These are phyloP conservation scores for Salarias fasciatus DNA, from an alignment of 2,797 vertebrate genomes.

Conservation along the genomic window DNA sequence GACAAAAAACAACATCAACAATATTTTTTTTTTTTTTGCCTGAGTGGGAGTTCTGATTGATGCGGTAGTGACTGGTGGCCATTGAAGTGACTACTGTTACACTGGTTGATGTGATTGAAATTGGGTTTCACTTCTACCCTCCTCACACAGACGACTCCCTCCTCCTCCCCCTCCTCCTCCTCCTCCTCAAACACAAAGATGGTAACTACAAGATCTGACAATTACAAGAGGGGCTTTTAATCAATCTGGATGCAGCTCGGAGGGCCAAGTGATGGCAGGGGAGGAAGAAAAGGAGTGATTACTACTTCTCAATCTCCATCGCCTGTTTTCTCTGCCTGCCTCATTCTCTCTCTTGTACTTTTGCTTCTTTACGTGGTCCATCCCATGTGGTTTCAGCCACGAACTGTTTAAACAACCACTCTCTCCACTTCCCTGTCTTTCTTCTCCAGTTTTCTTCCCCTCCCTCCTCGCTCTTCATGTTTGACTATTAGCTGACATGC, in stretches of 20 bases:
- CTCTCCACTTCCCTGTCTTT: constrained; percentile 39
- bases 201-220: constrained; percentile 75
- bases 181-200: constrained; percentile 47
- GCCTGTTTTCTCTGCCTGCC: constrained; percentile 30
- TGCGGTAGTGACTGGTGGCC: constrained; percentile 59
- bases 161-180: background rate
- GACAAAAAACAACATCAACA: constrained; percentile 58
- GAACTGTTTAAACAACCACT: constrained; percentile 63
- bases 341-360: constrained; percentile 13
- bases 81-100: constrained; percentile 67
- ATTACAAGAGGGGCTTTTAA: constrained; percentile 82
- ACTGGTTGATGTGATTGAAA: constrained; percentile 68
- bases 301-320: constrained; percentile 71
- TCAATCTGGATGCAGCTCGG: constrained; percentile 74
- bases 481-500: constrained; percentile 93
- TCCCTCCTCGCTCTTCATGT: constrained; percentile 73
- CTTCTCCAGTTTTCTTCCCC: constrained; percentile 43
- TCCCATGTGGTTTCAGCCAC: constrained; percentile 52
- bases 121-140: constrained; percentile 56
- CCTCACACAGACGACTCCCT: constrained; percentile 31
- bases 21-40: constrained; percentile 52
- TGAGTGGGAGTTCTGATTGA: constrained; percentile 67
- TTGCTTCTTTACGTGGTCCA: constrained; percentile 45
- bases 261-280: constrained; percentile 65
- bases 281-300: constrained; percentile 68